Evolutionary conservation across 2,113 vertebrate species (phyloP), one percentile per base, ranked within the genome.

Genomic region (Catharus minimus): DNA sequence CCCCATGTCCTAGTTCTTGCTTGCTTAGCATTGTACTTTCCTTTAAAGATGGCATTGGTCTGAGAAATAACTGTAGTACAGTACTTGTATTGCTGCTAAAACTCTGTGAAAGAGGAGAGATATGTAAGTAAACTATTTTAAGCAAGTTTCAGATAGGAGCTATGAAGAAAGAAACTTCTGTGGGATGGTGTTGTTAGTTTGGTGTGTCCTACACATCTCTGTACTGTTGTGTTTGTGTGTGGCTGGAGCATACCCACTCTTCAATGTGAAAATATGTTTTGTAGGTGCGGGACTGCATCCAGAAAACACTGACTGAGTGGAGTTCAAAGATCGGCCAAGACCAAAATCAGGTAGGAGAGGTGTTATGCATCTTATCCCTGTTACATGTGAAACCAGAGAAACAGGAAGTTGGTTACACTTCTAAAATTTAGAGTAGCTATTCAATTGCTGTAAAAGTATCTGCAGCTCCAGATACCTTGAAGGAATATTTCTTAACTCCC

Each of bases 231-330:
- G 15, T 77, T 75, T 79, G 36, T 92, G 13, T 74, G 71, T 2
- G 14, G 28, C 19, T 78, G 2, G 53, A 57, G 21, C 27, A 21
- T 12, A 36, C 43, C 26, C 17, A 9, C 2, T 0, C 15, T 58
- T 71, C 15, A 80, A 0, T 30, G 5, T 46, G 20, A 30, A 55
- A n/a, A 49, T 43, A 64, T 86, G 8, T 86, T 97, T 98, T 98
- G 69, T 97, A 99, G 99, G 98, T 99, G 89, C 98, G 98, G 86
- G 99, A 99, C 94, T 99, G 99, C 96, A 98, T 99, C 96, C 98
- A 98, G 91, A 99, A 98, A 67, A 99, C 99, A 0, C 96, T 99
- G 94, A 98, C 96, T 71, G 98, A 99, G 55, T 99, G 99, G 99
- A 97, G 98, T 95, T 97, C 98, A 26, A 97, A 98, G 60, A 95